Conservation (phyloP, 2,797 vertebrate genomes). For the Epinephelus coioides region DNA sequence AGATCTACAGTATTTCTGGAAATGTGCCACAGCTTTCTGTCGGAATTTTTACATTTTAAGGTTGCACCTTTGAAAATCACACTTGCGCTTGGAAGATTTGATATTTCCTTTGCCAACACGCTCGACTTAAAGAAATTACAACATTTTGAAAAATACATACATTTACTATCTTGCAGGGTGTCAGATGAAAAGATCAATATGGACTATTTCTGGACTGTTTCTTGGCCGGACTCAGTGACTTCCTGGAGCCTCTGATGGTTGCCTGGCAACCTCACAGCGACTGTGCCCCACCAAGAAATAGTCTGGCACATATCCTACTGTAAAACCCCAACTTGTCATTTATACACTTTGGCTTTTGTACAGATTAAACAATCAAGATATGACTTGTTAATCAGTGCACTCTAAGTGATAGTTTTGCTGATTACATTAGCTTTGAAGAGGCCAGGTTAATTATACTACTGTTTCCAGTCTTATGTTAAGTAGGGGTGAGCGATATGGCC, state of each 20-base stretch:
- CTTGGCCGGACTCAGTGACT: constrained; percentile 18
- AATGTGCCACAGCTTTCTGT: neutral
- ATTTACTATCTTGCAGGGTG: constrained; percentile 5
- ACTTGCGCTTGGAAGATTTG: neutral
- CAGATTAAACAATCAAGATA: constrained; percentile 4
- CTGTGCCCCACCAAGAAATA: neutral
- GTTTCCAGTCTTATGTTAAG: neutral
- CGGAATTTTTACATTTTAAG: neutral
- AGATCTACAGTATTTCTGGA: neutral
- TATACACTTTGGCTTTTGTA: neutral
- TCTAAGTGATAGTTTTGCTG: neutral
- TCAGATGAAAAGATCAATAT: constrained; percentile 25
- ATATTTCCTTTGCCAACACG: neutral
- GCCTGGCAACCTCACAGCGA: constrained; percentile 40
- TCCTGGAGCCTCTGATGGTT: constrained; percentile 32
- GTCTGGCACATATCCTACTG: neutral
- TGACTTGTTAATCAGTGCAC: neutral
- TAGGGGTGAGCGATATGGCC: too few relatives aligned
- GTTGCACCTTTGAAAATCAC: constrained; percentile 4
- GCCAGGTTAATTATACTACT: neutral
- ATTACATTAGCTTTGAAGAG: neutral
- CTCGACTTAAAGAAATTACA: neutral
- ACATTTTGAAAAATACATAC: neutral
- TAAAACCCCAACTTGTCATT: neutral
- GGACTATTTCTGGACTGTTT: constrained; percentile 49